These are phyloP conservation scores for Hippopotamus amphibius DNA, from an alignment of 2,113 vertebrate genomes.

Conservation along the genomic window DNA sequence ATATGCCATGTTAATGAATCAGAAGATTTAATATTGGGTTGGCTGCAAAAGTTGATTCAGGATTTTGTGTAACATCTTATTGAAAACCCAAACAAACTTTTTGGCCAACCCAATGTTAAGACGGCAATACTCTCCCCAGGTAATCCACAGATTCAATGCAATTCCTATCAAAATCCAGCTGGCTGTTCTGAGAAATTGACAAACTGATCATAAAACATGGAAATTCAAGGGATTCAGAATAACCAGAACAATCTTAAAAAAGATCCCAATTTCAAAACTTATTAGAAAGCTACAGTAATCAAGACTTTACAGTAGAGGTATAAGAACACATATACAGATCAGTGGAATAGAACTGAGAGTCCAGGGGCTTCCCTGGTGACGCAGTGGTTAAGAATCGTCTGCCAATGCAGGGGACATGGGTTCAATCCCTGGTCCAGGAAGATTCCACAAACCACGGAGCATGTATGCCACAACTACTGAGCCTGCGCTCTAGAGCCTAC, in stretches of 20 bases:
- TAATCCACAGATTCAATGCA: not conserved
- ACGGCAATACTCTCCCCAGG: not conserved
- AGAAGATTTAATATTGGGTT: not conserved
- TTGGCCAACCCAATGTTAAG: not conserved
- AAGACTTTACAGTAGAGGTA: not conserved
- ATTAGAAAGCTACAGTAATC: not conserved
- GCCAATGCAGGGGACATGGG: no score
- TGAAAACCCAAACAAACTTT: no score
- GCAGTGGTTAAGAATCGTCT: no score
- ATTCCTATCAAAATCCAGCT: not conserved
- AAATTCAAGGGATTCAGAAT: not conserved
- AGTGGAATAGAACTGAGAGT: not conserved
- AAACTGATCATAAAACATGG: not conserved
- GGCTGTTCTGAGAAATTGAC: not conserved
- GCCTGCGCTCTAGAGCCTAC: no score
- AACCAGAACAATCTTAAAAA: not conserved
- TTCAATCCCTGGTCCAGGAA: no score
- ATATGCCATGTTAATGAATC: not conserved
- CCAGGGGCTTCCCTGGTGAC: not conserved
- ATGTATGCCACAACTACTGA: no score
- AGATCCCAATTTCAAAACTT: not conserved
- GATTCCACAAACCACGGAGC: no score
- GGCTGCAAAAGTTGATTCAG: no score
- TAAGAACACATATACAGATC: not conserved
- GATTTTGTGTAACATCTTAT: no score